Evolutionary conservation across 2,113 vertebrate species (phyloP).

Genomic region (Xyliphius kryptos): DNA sequence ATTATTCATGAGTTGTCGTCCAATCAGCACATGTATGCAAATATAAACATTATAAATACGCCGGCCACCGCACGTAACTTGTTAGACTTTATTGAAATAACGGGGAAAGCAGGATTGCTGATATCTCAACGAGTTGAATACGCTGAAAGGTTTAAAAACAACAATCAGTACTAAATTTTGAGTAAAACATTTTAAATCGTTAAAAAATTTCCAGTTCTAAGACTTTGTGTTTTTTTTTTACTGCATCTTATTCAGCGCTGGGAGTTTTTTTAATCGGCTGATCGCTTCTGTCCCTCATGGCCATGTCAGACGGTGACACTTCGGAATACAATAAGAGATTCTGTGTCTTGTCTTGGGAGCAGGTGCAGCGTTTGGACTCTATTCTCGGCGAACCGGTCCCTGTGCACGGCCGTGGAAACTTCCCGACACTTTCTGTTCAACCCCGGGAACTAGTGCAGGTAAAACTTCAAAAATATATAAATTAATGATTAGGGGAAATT

Average conservation of each 20-base stretch:
- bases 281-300: too few relatives aligned
- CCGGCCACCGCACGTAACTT: too few relatives aligned
- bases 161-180: too few relatives aligned
- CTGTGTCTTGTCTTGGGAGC: conserved; percentile 84
- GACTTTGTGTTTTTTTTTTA: too few relatives aligned
- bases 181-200: too few relatives aligned
- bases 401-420: conserved; percentile 94
- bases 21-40: conserved; percentile 56
- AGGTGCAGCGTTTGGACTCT: conserved; percentile 88
- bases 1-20: too few relatives aligned
- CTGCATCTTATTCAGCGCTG: background rate
- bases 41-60: conserved; percentile 50
- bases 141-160: too few relatives aligned
- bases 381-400: conserved; percentile 87
- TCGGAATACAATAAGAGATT: conserved; percentile 73
- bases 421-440: conserved; percentile 86
- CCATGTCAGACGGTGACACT: conserved; percentile 63
- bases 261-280: conserved; percentile 32
- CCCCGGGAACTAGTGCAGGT: conserved; percentile 90
- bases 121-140: too few relatives aligned
- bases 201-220: too few relatives aligned
- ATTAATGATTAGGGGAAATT: too few relatives aligned
- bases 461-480: too few relatives aligned
- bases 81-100: too few relatives aligned
- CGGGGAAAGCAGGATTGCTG: background rate